Base-by-base conservation (phyloP, 2,113 vertebrate species). In the Haliaeetus leucogaster region DNA sequence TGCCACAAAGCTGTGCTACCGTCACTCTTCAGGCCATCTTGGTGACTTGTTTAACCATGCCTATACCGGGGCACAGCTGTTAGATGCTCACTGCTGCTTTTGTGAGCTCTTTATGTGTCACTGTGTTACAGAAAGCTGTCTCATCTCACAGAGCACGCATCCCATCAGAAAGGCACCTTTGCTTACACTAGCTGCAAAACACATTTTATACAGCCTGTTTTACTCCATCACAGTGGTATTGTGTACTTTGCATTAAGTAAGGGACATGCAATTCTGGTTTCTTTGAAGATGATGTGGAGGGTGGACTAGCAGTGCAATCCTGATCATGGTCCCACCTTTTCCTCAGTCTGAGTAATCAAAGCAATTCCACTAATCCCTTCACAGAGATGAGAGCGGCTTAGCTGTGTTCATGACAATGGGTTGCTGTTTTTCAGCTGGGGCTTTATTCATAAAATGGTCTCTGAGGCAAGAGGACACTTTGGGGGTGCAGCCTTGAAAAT, bases 291-390 rank as follows among this genome's bases (percentile, higher is more conserved):
- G 56, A 48, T 78, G 26, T 42, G 48, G 79, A 94, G 70, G 56
- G 36, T 93, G 68, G 73, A 66, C 92, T 79, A 72, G 48, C 47
- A 82, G 81, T 38, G 14, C 83, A 82, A 84, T 86, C 40, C 66
- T 53, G 73, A 93, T 91, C 86, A 22, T 65, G 61, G 78, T 61
- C 45, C 66, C 61, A 87, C 91, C 80, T 95, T 94, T 95, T 89
- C 72, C 73, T 91, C 38, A 66, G 59, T 86, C 55, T 67, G 42
- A 89, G 73, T 89, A 95, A 97, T 95, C 86, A 96, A 95, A 95
- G 70, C 89, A 87, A 89, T 95, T 84, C 83, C 77, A 56, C 68
- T 94, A 96, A 97, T 94, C 86, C 89, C 81, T 73, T 95, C 91
- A 61, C 47, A 92, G 90, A 81, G 36, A 92, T 77, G 90, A 90